Evolutionary conservation across 2,113 vertebrate genomes (phyloP), one percentile per base, ranked within the genome.

Genomic region (Empidonax alnorum): DNA sequence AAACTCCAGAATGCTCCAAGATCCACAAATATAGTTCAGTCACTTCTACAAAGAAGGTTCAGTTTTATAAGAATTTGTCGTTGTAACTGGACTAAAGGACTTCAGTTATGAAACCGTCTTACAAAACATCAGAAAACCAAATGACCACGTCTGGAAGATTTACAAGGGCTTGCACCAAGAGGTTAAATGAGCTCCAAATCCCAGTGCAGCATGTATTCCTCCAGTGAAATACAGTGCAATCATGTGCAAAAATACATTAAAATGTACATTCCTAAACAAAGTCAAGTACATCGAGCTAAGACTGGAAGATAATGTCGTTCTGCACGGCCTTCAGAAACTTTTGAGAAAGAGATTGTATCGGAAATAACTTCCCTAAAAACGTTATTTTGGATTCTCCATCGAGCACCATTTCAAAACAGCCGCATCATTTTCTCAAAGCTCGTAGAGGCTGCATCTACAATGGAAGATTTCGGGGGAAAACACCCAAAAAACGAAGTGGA

Each of bases 111-210:
- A 95, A 97, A 96, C 76, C 33, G 42, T 46, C 80, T 86, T 94
- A 96, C 95, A 96, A 96, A 96, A 96, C 96, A 94, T 88, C 93
- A 44, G 92, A 27, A 41, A 90, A 92, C 49, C 14, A 61, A 88
- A 79, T 22, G 10, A 95, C 22, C 85, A 95, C 90, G 41, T 56
- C 2, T 49, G 93, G 85, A 50, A 89, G 85, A 88, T 90, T 85
- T 81, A 94, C 93, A 93, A 92, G 68, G 65, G 91, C 63, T 94
- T 77, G 88, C 87, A 94, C 87, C 76, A 66, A 79, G 81, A 95
- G 80, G 75, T 88, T n/a, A 31, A 90, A 93, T 27, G 63, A 17
- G 18, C 76, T 39, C 46, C 35, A 10, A 81, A 71, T 18, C 69
- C 66, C 88, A 81, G 88, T 58, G 73, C 84, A 67, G 67, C 71